phyloP scores from a whole-genome alignment of 2,888 invertebrate species.

The Idaea straminata region DNA sequence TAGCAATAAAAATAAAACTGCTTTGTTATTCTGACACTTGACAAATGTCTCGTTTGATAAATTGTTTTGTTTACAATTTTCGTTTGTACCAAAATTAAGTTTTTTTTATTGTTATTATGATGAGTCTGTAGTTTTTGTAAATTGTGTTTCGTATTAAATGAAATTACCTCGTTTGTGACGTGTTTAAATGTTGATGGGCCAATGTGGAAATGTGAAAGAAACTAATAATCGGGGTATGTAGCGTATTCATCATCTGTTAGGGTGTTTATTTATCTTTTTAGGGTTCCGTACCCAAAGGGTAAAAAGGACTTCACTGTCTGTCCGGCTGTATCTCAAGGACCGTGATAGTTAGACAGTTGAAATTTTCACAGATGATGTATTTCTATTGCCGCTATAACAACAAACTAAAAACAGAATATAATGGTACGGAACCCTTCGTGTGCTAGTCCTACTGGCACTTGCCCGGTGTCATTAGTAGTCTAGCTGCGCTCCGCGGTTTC shows the following conservation, averaged over 20 bases:
- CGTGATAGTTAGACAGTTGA: no score
- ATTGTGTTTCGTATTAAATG: background rate
- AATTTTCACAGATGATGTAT: no score
- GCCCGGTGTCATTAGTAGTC: no score
- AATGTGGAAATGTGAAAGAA: background rate
- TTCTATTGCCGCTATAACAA: no score
- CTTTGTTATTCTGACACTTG: background rate
- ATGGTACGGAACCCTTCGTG: no score
- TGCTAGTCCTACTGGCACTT: no score
- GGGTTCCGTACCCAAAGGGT: background rate
- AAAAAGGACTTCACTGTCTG: background rate
- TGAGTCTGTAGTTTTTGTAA: background rate
- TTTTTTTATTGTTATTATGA: background rate
- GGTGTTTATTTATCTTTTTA: no score
- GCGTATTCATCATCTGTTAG: background rate
- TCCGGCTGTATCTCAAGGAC: no score
- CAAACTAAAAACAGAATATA: no score
- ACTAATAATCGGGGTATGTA: background rate
- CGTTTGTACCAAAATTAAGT: background rate
- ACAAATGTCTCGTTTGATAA: background rate
- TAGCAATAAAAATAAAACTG: background rate
- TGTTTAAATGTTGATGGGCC: background rate
- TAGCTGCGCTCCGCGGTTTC: no score
- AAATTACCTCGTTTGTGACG: background rate
- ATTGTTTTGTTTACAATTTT: background rate